Evolutionary conservation across 2,888 invertebrate genomes (phyloP).

Genomic region (Sarcophaga rosellei): DNA sequence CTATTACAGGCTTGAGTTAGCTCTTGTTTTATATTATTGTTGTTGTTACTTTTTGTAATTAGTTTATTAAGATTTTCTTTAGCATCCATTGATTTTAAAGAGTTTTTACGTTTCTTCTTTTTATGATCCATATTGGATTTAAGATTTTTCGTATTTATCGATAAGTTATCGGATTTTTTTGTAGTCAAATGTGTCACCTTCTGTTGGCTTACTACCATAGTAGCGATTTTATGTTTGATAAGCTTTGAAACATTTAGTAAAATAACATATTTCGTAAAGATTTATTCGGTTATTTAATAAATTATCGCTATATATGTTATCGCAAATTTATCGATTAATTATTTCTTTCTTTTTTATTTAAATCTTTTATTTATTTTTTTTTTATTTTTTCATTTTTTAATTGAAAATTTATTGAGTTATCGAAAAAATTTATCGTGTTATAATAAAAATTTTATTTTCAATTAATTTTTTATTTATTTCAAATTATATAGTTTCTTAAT

Average conservation of each 20-base stretch:
- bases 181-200: background rate
- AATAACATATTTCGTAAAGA: background rate
- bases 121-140: conserved; percentile 46
- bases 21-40: background rate
- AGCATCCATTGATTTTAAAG: conserved; percentile 22
- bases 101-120: conserved; percentile 57
- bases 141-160: background rate
- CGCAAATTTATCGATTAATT: too few relatives aligned
- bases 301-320: background rate
- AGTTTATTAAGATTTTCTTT: conserved; percentile 25
- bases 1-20: background rate
- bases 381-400: too few relatives aligned
- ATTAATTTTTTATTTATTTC: too few relatives aligned
- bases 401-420: too few relatives aligned
- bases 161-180: conserved; percentile 22
- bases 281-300: background rate
- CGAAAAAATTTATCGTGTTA: too few relatives aligned
- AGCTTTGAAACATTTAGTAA: background rate
- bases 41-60: background rate
- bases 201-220: conserved; percentile 51
- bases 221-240: background rate
- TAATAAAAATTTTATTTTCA: too few relatives aligned
- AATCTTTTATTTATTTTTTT: too few relatives aligned
- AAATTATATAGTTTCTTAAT: too few relatives aligned
- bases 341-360: too few relatives aligned